Evolutionary conservation across 2,113 vertebrate genomes (phyloP), one percentile per base, ranked within the genome.

Genomic region (Xiphophorus hellerii): DNA sequence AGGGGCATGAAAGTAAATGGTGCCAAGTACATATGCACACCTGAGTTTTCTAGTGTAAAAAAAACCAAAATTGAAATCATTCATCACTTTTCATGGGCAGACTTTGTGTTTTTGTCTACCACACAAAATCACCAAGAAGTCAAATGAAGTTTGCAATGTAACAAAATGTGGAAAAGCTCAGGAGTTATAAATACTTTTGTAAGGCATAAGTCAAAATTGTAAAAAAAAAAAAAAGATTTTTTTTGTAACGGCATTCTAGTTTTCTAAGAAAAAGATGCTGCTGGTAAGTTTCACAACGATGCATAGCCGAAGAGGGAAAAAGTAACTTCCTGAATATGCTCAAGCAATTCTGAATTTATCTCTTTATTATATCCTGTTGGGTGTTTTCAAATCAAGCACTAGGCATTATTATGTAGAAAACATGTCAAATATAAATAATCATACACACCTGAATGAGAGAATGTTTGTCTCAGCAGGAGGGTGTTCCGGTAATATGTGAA

Each of bases 321-420:
- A 80, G 66, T n/a, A 39, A 87, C 73, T 90, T 88, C 83, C 80
- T 85, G 0, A 1, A 74, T 48, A 2, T 13, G 31, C 8, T 54
- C 1, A 2, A 48, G 78, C 30, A 68, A 79, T 75, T 67, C 29
- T 75, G 65, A 8, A 76, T 5, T 68, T 2, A 61, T 78, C 69
- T 67, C 33, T 77, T 62, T 33, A 22, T n/a, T 58, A 58, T n/a
- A n/a, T n/a, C 25, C 25, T 35, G 35, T 69, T 27, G 25, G 12
- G 35, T 1, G 2, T 62, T n/a, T 15, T 67, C 3, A 14, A 37
- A 14, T 37, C 35, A 12, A 37, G 35, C 35, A 20, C 60, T 1
- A 74, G 48, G 60, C 17, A 27, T 1, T 0, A 54, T 67, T 60
- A 54, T 69, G 60, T 17, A 37, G 15, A 22, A 27, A 33, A 82